Base-by-base conservation (phyloP, 2,797 vertebrate species). In the Zonotrichia albicollis region DNA sequence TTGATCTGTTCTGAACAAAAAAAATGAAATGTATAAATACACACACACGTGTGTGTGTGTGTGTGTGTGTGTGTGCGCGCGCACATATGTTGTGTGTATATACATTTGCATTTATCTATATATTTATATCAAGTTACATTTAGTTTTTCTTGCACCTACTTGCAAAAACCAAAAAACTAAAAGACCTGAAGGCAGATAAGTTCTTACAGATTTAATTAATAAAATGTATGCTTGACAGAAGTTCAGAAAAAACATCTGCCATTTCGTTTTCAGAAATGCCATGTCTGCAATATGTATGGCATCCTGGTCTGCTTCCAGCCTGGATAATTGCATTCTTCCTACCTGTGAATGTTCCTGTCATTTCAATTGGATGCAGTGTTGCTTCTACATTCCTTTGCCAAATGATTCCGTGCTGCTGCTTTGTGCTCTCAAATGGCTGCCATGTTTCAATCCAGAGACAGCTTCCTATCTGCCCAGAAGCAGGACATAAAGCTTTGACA, bases 301-400 rank as follows among this genome's bases (percentile, higher is more conserved):
- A 92, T 87, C 55, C 75, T 94, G 80, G 71, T 58, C 58, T 84
- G 40, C 53, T 90, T 90, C 70, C 92, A 95, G 68, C 7, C 53
- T 70, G 43, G 42, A 88, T 95, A 87, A 93, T 90, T 87, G 11
- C 60, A 62, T 94, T 95, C 58, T 93, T 96, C 40, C 78, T 94
- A 96, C 87, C 92, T 91, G 78, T 67, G 62, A 94, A 73, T 58
- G 40, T 76, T 92, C 30, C 55, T 90, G 54, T 36, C 23, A 16
- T 82, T 77, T 95, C 61, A 85, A 20, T 53, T 67, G 60, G 36
- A 84, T 64, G 42, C 20, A 91, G 45, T 19, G 27, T 67, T 95
- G 77, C 74, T 89, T 70, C 43, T 38, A 73, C 30, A 25, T 1
- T 93, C 23, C 29, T 84, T 84, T 82, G 55, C 40, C 71, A 86